Conservation (phyloP, 2,888 invertebrate species). For the Limenitis camilla region DNA sequence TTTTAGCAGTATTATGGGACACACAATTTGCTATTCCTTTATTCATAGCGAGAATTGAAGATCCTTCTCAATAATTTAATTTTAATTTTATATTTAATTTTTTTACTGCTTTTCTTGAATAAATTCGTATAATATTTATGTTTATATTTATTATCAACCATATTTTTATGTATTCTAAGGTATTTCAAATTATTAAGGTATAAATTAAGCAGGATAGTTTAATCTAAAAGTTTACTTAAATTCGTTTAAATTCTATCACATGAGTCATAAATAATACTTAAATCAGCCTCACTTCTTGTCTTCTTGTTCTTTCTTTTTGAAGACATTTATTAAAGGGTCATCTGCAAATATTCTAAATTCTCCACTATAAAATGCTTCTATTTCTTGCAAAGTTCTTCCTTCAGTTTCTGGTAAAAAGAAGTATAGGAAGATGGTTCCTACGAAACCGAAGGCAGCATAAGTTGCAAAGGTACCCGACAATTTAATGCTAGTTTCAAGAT, state of each 20-base stretch:
- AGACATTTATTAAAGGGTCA: slow-evolving; percentile 54
- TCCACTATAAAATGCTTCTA: slow-evolving; percentile 61
- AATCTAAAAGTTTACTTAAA: not conserved
- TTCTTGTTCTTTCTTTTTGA: slow-evolving; percentile 39
- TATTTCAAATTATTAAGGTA: not conserved
- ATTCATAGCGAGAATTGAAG: slow-evolving; percentile 66
- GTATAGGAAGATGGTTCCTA: slow-evolving; percentile 67
- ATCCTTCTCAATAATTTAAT: slow-evolving; percentile 37
- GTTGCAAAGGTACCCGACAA: slow-evolving; percentile 68
- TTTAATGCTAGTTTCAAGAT: slow-evolving; percentile 54
- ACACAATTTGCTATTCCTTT: slow-evolving; percentile 54
- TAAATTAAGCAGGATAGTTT: not conserved
- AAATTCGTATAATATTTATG: not conserved
- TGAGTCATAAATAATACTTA: not conserved
- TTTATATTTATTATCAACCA: not conserved
- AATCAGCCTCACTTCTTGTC: slow-evolving; percentile 10
- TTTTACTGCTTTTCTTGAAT: not conserved
- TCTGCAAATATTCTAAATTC: slow-evolving; percentile 54
- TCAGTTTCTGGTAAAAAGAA: slow-evolving; percentile 74
- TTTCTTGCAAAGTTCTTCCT: slow-evolving; percentile 66
- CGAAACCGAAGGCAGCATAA: slow-evolving; percentile 58
- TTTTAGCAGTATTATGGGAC: slow-evolving; percentile 67
- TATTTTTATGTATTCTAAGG: not conserved
- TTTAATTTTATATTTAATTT: not conserved
- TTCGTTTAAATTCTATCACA: not conserved